Percentiles rank a stretch among this genome's conserved stretches.
Evolutionary conservation across 1,140 invertebrate species (phyloP).

Genomic region (Zaprionus gabonicus): DNA sequence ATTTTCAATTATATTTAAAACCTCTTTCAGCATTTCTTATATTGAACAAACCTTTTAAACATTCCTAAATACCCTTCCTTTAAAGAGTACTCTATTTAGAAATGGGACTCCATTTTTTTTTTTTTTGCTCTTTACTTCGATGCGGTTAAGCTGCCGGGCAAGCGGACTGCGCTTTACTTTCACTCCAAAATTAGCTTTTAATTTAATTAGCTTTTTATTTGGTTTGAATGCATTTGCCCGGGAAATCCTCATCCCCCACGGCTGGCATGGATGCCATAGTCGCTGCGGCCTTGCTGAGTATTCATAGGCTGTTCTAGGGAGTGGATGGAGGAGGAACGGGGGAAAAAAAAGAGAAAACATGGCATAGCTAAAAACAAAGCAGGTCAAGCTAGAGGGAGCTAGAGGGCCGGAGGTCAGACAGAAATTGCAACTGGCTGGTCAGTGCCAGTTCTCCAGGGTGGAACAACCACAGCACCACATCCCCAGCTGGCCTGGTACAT

Average conservation of each 20-base stretch:
- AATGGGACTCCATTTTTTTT: not conserved
- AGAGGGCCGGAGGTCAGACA: conserved; percentile 24
- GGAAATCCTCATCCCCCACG: not conserved
- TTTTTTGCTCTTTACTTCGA: conserved; percentile 14
- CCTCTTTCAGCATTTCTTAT: not conserved
- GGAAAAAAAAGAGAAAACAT: conserved; percentile 13
- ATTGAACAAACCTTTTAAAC: not conserved
- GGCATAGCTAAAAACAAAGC: conserved; percentile 36
- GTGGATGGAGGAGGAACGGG: too few species aligned
- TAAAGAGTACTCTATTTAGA: conserved; percentile 4
- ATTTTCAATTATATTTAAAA: not conserved
- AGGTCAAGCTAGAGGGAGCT: conserved; percentile 21
- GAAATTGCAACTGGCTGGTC: conserved; percentile 23
- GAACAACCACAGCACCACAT: conserved; percentile 12
- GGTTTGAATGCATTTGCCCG: conserved; percentile 55
- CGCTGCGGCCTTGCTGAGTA: conserved; percentile 29
- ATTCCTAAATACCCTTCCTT: not conserved
- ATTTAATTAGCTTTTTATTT: conserved; percentile 66
- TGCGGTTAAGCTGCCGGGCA: conserved; percentile 30
- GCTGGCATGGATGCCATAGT: not conserved
- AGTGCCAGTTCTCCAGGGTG: conserved; percentile 5
- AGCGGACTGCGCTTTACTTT: conserved; percentile 48
- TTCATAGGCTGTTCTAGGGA: conserved; percentile 17
- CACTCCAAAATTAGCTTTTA: conserved; percentile 59
- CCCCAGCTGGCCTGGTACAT: not conserved